Evolutionary conservation across 2,797 vertebrate genomes (phyloP).

Genomic region (Tokudaia tokunoshimensis): DNA sequence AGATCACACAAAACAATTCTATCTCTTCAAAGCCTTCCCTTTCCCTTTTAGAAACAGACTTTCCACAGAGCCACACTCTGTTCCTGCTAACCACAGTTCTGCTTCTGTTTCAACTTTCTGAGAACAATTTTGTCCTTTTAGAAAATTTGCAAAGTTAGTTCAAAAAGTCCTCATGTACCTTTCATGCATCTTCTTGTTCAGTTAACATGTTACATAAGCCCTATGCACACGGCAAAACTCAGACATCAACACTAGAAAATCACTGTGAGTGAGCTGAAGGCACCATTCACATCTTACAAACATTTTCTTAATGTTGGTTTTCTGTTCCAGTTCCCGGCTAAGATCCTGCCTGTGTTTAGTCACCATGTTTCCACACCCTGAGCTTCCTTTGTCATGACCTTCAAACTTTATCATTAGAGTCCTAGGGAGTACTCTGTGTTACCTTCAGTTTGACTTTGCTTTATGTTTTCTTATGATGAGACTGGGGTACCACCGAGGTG

Average conservation of each 20-base stretch:
- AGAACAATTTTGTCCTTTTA: neutral
- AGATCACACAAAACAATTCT: neutral
- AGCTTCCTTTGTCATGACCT: neutral
- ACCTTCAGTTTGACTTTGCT: neutral
- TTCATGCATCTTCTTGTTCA: neutral
- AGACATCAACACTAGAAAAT: neutral
- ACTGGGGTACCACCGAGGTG: neutral
- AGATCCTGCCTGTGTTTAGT: neutral
- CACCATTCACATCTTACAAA: neutral
- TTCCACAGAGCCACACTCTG: neutral
- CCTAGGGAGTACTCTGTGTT: neutral
- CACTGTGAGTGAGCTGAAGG: neutral
- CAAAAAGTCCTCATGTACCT: neutral
- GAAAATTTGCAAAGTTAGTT: neutral
- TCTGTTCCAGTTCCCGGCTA: neutral
- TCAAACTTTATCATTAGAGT: neutral
- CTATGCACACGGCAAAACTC: neutral
- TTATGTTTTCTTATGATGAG: neutral
- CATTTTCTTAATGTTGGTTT: neutral
- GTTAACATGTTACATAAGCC: neutral
- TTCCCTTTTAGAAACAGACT: neutral
- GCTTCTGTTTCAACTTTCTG: neutral
- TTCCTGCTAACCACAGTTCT: neutral
- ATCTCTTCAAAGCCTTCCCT: neutral
- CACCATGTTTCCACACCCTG: neutral